Evolutionary conservation across 1,140 invertebrate species (phyloP), one percentile per base, ranked within the genome.

Genomic region (Oedothorax gibbosus): DNA sequence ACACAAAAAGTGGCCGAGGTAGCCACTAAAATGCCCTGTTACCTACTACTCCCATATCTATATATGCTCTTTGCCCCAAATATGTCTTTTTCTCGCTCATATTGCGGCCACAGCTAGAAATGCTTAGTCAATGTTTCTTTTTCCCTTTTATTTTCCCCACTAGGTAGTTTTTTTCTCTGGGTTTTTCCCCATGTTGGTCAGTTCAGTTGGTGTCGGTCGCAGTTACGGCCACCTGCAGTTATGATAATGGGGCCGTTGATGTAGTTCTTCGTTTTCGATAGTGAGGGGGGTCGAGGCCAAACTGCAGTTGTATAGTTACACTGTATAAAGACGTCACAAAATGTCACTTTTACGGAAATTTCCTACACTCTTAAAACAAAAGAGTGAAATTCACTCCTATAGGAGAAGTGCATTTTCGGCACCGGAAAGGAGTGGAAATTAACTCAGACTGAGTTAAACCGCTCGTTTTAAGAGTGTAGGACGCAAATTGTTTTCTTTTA

Each of bases 21-120:
- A 82, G 81, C 81, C 71, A 35, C 35, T 84, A 66, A 84, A 84
- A 84, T 84, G 68, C 72, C 75, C 81, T 68, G 18, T 79, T 79
- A 54, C 57, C 49, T 53, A 68, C 64, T 51, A 15, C 69, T 35
- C 35, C 77, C 50, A 54, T 49, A 21, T 20, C 80, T 69, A 82
- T 75, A 75, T 84, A 84, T 73, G 71, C 20, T 62, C 51, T 14
- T 12, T 14, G 77, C 68, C 62, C 35, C 35, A 35, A 35, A 35
- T 35, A 35, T 35, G 35, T 35, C 35, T 35, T 35, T 35, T 35
- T 35, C 35, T 35, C 35, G 35, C 35, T 35, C 71, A 84, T 84
- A 84, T 84, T 84, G 81, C 81, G 81, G 81, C 81, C 12, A n/a
- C n/a, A 51, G n/a, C 57, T 54, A 21, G 72, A 76, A 82, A 71